Evolutionary conservation across 2,113 vertebrate species (phyloP).

Genomic region (Mungos mungo): DNA sequence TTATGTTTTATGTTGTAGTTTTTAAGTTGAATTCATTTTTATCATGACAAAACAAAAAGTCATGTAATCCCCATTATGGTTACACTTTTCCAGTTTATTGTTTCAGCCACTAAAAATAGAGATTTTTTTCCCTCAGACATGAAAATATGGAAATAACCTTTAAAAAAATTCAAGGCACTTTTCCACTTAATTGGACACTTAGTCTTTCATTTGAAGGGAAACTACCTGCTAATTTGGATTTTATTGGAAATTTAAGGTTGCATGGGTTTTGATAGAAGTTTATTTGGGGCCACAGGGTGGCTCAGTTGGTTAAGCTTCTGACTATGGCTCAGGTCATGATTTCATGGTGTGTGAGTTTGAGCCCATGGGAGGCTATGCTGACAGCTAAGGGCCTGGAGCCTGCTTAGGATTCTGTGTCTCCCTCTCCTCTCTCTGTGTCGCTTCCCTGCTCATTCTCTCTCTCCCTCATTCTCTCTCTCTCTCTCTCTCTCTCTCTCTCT

Average conservation of each 20-base stretch:
- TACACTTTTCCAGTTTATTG: not conserved
- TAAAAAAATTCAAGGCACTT: not conserved
- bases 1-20: not conserved
- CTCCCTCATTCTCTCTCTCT: no score
- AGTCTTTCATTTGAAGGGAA: not conserved
- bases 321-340: no score
- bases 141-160: not conserved
- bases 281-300: not conserved
- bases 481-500: no score
- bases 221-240: not conserved
- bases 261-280: not conserved
- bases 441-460: no score
- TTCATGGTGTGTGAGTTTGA: no score
- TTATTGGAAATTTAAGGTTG: not conserved
- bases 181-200: not conserved
- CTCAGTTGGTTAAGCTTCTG: no score
- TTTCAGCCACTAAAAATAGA: not conserved
- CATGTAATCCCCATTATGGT: not conserved
- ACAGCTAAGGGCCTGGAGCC: no score
- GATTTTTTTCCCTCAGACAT: no score
- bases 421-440: no score
- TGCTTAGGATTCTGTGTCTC: no score
- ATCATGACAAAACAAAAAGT: not conserved
- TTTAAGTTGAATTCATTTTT: conserved; percentile 13
- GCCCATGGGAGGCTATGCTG: no score